Base-by-base conservation (phyloP, 2,888 invertebrate species). In the Leptinotarsa rubiginosa region DNA sequence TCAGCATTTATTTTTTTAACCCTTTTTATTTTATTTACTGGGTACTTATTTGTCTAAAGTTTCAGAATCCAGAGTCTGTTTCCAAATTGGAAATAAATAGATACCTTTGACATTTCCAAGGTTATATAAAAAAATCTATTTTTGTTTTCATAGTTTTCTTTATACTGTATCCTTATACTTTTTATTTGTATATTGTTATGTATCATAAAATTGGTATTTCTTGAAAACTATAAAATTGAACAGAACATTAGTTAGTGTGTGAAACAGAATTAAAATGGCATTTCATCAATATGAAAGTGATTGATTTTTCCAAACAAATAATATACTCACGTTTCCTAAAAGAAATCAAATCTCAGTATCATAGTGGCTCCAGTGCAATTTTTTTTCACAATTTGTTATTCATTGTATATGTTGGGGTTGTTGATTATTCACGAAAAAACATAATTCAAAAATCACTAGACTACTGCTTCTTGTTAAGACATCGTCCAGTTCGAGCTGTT, bases 371-470 rank as follows among this genome's bases (percentile, higher is more conserved):
- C 56, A 22, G 22, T 56, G 20, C 16, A 56, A 25, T 3, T 20
- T 18, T 54, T 20, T 22, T 25, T 56, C 22, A 18, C 4, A 20
- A 56, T 56, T 56, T 13, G 56, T 20, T 56, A 56, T 56, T 56
- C 56, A 56, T 56, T 56, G 56, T 56, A 56, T 56, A 22, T 56
- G 52, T 52, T 52, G 50, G 16, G 16, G 22, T 56, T 25, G 18
- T 56, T 22, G 22, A 56, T 56, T 56, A 22, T 22, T 22, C 56
- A 56, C 22, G 2, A 56, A 56, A 20, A 4, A 56, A 15, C 56
- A 56, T 56, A 15, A 4, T 56, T 56, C 12, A 4, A 56, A 56
- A 56, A 56, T 56, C 20, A 56, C 56, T 22, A 22, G 56, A 20
- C 10, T 22, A 4, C 22, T 56, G 18, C 18, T 56, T 56, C 22